Evolutionary conservation across 2,888 invertebrate genomes (phyloP), one percentile per base, ranked within the genome.

Genomic region (Falcaria lacertinaria): DNA sequence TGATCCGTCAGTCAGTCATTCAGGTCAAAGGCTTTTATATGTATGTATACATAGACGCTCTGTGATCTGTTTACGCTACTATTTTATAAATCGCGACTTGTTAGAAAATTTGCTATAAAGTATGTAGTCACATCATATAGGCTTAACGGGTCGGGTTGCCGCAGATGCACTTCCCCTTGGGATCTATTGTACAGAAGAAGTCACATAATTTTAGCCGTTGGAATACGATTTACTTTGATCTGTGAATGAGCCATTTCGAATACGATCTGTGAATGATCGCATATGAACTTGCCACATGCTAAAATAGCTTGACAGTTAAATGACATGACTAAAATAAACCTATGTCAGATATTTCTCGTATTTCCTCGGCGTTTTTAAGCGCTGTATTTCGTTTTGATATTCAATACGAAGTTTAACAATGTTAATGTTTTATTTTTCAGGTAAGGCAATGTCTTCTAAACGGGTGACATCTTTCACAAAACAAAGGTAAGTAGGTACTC

Each of bases 361-460:
- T 11, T 11, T 28, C 28, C 8, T 11, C 1, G 11, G 11, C 11
- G 15, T 34, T 34, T 36, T 36, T 16, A 3, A 16, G n/a, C n/a
- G 17, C 19, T n/a, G 8, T 2, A 13, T 32, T 33, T 40, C 47
- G 45, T 48, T 44, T 54, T 7, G 11, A 28, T 11, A 11, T 11
- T 28, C 28, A 7, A 11, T 28, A 28, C 11, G 11, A 28, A 28
- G 28, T 28, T 50, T 69, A 53, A 70, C 42, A 42, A 53, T 42
- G 40, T 57, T 50, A 66, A 59, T 74, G 64, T 74, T 77, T 19
- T 78, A 71, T 80, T 64, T 87, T 88, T 62, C 89, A 88, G 88
- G 88, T 88, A 88, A 87, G 86, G 71, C 80, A 80, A 88, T 86
- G 89, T 72, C 84, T 83, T 81, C 83, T 67, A 86, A 82, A 75